Evolutionary conservation across 2,113 vertebrate genomes (phyloP), one percentile per base, ranked within the genome.

Genomic region (Ariopsis seemanni): DNA sequence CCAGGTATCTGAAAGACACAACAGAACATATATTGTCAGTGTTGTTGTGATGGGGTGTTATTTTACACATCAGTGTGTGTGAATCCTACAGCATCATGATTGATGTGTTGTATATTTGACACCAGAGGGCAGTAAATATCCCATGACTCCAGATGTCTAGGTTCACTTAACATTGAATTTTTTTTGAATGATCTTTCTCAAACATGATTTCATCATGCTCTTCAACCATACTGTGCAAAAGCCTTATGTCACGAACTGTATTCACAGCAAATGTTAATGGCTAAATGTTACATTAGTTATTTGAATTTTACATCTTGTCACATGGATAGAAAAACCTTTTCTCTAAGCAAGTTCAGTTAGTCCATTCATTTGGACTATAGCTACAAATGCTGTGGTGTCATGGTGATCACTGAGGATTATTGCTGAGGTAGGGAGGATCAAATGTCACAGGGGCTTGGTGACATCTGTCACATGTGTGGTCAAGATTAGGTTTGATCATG

Each of bases 1-100:
- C 18, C 65, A 69, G 90, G 30, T n/a, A 42, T 52, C 95, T 96
- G 82, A 85, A 52, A 79, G n/a, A 42, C 1, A 27, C 1, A 52
- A 42, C 34, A 86, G 18, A 57, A 55, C 27, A 86, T 17, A 79
- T 79, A 55, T 25, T 79, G n/a, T 15, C 27, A 53, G 30, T 34
- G 9, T 12, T 7, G 22, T 78, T 15, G 1, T 25, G 10, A 14
- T 55, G 18, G 8, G 2, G 2, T 52, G 12, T 22, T 48, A 50
- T 63, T 62, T 78, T 63, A 17, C 30, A 58, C 52, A n/a, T 5
- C 1, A 0, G 4, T 18, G 8, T 14, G 20, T 58, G 12, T 57
- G 55, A 50, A 53, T 55, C 20, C 1, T 48, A 58, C 50, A 60
- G 30, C 55, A 55, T 67, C 25, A 53, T 48, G 62, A 3, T 50